These are phyloP conservation scores for Catharus fuscescens DNA, from an alignment of 2,113 vertebrate genomes.

Conservation along the genomic window DNA sequence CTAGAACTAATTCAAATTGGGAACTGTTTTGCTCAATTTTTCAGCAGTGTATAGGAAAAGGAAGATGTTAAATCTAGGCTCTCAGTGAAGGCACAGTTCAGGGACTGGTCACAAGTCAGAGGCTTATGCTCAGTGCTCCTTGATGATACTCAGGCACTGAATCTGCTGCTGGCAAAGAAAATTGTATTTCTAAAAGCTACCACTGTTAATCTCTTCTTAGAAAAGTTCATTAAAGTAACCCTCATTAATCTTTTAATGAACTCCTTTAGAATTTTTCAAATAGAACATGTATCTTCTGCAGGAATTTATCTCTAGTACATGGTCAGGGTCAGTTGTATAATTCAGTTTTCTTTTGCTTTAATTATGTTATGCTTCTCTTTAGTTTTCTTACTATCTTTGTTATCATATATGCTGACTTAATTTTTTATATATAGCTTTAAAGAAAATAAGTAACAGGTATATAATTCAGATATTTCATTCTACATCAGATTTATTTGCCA, in stretches of 20 bases:
- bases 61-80: not conserved
- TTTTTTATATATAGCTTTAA: not conserved
- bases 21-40: not conserved
- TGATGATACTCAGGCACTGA: not conserved
- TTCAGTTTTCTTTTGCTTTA: not conserved
- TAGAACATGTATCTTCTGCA: not conserved
- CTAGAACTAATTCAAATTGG: not conserved
- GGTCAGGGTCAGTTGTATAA: not conserved
- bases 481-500: not conserved
- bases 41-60: not conserved
- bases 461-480: not conserved
- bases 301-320: not conserved
- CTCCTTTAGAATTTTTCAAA: not conserved
- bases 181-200: not conserved
- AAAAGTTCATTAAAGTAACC: conserved; percentile 2
- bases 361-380: not conserved
- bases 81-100: not conserved
- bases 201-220: not conserved
- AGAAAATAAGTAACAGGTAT: not conserved
- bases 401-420: not conserved
- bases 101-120: not conserved
- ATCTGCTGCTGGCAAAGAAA: not conserved
- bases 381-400: not conserved
- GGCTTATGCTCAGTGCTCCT: not conserved
- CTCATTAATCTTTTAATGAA: not conserved